A percentile compares a stretch with the other conserved stretches of the same genome.
phyloP scores from a whole-genome alignment of 2,888 invertebrate genomes.

The Lagria hirta region DNA sequence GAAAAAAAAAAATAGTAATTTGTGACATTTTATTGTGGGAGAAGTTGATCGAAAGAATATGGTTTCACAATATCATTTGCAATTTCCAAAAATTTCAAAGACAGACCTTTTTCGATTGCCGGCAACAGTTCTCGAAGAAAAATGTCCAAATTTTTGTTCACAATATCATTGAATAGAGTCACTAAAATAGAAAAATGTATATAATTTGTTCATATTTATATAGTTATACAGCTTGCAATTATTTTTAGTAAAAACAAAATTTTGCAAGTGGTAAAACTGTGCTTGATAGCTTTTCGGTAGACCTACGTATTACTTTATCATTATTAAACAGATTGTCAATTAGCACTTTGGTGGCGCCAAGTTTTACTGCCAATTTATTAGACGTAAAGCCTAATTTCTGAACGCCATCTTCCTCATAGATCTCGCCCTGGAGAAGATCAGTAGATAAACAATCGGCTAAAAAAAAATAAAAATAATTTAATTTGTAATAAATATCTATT shows the following conservation, averaged over 20 bases:
- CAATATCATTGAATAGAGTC: constrained; percentile 58
- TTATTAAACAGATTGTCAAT: constrained; percentile 60
- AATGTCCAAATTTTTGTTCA: constrained; percentile 59
- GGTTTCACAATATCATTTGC: constrained; percentile 56
- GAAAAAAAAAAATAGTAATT: too few species aligned
- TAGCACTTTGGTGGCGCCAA: constrained; percentile 55
- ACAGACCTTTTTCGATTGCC: constrained; percentile 56
- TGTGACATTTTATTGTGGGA: constrained; percentile 49
- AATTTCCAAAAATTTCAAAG: constrained; percentile 53
- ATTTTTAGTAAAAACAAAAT: background rate
- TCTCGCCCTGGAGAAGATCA: constrained; percentile 40
- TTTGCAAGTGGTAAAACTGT: too few species aligned
- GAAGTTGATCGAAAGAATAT: constrained; percentile 57
- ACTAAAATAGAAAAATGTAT: constrained; percentile 45
- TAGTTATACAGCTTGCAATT: background rate
- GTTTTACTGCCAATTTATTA: constrained; percentile 54
- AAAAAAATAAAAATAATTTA: constrained; percentile 9
- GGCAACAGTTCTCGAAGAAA: constrained; percentile 60
- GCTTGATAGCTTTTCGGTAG: too few species aligned
- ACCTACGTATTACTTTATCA: constrained; percentile 57
- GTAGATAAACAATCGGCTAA: constrained; percentile 45
- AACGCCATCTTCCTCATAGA: constrained; percentile 51
- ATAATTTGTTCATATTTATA: too few species aligned
- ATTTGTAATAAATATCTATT: constrained; percentile 3
- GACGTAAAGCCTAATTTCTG: constrained; percentile 53